These are phyloP conservation scores for Cephalotes varians DNA, from an alignment of 2,888 invertebrate species.

Conservation along the genomic window DNA sequence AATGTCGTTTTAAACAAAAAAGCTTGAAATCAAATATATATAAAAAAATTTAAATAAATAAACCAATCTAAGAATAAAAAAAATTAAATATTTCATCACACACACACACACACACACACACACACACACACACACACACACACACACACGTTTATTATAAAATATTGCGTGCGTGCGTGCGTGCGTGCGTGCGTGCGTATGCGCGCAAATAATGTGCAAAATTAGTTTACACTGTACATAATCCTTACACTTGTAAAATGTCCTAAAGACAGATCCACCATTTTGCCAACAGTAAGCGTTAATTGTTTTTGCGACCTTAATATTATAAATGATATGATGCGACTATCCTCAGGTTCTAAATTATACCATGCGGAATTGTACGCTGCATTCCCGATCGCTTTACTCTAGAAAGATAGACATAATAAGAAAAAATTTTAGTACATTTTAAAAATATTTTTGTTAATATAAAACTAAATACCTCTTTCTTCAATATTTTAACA, in stretches of 20 bases:
- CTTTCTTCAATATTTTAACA: background rate
- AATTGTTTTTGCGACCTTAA: slow-evolving; percentile 49
- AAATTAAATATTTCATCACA: background rate
- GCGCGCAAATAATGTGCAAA: too few species aligned
- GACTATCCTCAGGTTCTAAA: slow-evolving; percentile 31
- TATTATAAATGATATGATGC: slow-evolving; percentile 40
- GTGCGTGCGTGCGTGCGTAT: too few species aligned
- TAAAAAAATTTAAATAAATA: background rate
- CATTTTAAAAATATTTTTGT: background rate
- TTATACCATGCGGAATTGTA: slow-evolving; percentile 61
- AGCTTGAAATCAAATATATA: background rate
- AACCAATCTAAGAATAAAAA: background rate
- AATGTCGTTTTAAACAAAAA: background rate
- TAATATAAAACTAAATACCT: background rate
- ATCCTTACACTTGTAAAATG: slow-evolving; percentile 52
- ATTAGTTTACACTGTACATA: background rate
- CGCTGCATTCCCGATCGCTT: slow-evolving; percentile 31
- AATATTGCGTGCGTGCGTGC: too few species aligned
- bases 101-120: too few species aligned
- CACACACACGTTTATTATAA: background rate
- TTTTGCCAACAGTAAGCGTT: slow-evolving; percentile 48
- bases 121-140: too few species aligned
- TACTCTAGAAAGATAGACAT: slow-evolving; percentile 38
- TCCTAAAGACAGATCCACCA: slow-evolving; percentile 50
- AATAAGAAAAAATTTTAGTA: background rate